Base-by-base conservation (phyloP, 2,113 vertebrate genomes). In the Alligator sinensis region DNA sequence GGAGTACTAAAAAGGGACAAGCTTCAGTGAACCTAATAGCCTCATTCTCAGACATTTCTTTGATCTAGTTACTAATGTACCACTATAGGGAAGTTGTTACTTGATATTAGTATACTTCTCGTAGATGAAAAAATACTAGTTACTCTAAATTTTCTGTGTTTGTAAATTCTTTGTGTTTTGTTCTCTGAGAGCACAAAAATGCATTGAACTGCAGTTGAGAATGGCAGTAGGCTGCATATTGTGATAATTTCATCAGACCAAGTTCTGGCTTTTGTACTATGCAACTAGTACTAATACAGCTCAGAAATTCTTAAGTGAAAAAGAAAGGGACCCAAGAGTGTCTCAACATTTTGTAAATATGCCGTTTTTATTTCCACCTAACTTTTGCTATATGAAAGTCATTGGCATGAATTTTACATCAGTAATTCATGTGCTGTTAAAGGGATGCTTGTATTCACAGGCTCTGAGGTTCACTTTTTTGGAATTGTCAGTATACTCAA, bases 401-500 rank as follows among this genome's bases (percentile, higher is more conserved):
- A 25, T 14, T 22, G 15, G 38, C 88, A 68, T 6, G 77, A 34
- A 89, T 97, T 96, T 95, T 94, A 64, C 82, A 84, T 96, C 88
- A 62, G 15, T 88, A 92, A 90, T 94, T 93, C 85, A 59, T 61
- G 63, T 88, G 81, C 93, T 86, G 78, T 94, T 92, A 70, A 90
- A 96, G 58, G 27, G 57, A 70, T 38, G 24, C 76, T 95, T 88
- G 38, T 55, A 34, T 91, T 96, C 54, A 10, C 86, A 70, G 77
- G 79, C 88, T 92, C 72, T 94, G 80, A 82, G 87, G 55, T 93
- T 97, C 62, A 4, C 61, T 34, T 91, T 95, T 64, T 94, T 97
- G 95, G 75, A 97, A 91, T 75, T 96, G 64, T 94, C 77, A n/a
- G 47, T 87, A 80, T 96, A 95, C 82, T 96, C 91, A 96, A 94